Percentiles rank a stretch among this genome's conserved stretches.
Evolutionary conservation across 2,113 vertebrate genomes (phyloP).

Genomic region (Campylomormyrus numenius): DNA sequence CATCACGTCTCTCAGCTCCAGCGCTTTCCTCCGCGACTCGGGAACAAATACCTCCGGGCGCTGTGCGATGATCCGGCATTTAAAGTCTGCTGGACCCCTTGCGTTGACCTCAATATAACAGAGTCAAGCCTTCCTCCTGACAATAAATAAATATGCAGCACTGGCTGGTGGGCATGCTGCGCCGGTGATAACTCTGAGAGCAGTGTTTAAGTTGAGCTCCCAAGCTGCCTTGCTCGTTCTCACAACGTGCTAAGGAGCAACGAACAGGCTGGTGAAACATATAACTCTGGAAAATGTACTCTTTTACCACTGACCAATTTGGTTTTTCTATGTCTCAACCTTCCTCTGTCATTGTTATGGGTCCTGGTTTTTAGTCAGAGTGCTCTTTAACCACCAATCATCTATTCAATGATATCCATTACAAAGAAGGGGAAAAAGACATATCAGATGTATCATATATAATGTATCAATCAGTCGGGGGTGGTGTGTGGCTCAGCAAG

Average conservation of each 20-base stretch:
- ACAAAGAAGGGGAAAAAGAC: neutral
- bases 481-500: neutral
- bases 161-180: neutral
- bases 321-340: neutral
- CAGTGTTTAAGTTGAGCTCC: neutral
- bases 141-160: slow-evolving; percentile 15
- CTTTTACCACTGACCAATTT: neutral
- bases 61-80: slow-evolving; percentile 5
- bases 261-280: neutral
- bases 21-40: neutral
- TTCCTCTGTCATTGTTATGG: neutral
- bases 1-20: neutral
- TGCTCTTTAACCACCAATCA: neutral
- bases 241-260: neutral
- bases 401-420: neutral
- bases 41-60: neutral
- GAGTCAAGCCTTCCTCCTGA: neutral
- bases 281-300: neutral
- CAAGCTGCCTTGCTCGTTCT: neutral
- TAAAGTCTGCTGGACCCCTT: neutral
- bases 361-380: neutral
- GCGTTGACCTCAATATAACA: slow-evolving; percentile 10
- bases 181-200: neutral
- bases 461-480: neutral
- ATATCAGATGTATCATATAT: neutral